Evolutionary conservation across 2,888 invertebrate species (phyloP), one percentile per base, ranked within the genome.

Genomic region (Morpho achilles): DNA sequence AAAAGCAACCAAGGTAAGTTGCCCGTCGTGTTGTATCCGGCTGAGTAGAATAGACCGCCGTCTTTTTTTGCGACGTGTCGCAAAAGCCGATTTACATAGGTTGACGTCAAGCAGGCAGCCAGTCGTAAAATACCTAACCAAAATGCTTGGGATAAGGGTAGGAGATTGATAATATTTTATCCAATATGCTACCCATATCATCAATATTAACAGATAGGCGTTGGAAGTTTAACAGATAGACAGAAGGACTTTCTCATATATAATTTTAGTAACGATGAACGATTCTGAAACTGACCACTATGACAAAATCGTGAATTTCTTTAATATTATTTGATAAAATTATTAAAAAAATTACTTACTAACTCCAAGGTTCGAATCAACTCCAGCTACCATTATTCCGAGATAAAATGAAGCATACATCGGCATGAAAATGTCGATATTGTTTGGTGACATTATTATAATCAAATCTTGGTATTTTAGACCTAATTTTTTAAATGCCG

Each of bases 391-490:
- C 0, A 62, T 64, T 3, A 76, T 70, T 1, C 90, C 89, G 7
- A 87, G 64, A 59, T 81, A 88, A 1, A 85, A 66, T 0, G 82
- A 73, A 0, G 88, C 86, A 43, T 91, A 78, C 56, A 84, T 74
- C 0, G 91, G 87, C 32, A 87, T 74, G 5, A 74, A 69, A 42
- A 80, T 67, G 58, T 46, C 42, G 8, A 43, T 9, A 43, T 43
- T 8, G 9, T 43, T 43, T 7, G 42, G 42, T 43, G 42, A 8
- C 42, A 43, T 43, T 9, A 43, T 43, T 3, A 43, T 9, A 3
- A 43, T 9, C 8, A 43, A 8, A 7, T 43, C 42, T 43, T 43
- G 42, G 42, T 9, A 43, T 5, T 43, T 43, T 43, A 43, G 7
- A 43, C 42, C 42, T 3, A 43, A 9, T 3, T 43, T 43, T 3